Conservation (phyloP, 2,113 vertebrate species). For the Lichenostomus cassidix region DNA sequence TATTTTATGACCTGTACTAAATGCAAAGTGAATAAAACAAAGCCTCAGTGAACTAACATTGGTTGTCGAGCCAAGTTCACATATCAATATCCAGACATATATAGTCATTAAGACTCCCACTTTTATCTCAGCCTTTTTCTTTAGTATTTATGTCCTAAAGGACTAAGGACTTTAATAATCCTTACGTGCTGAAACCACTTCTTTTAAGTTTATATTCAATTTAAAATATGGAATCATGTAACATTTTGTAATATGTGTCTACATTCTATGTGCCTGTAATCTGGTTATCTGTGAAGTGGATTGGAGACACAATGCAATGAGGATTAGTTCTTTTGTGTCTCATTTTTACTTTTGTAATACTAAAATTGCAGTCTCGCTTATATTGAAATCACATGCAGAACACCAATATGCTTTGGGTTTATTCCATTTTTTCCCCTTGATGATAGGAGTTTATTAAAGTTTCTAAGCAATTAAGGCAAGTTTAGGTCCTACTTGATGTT, state of each 20-base stretch:
- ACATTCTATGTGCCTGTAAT: background rate
- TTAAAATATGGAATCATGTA: background rate
- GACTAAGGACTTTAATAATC: background rate
- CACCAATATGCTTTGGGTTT: background rate
- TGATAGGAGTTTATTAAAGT: background rate
- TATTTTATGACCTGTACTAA: background rate
- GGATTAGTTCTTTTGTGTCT: background rate
- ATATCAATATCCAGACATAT: background rate
- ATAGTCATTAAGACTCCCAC: background rate
- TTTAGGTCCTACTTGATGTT: background rate
- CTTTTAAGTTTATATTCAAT: background rate
- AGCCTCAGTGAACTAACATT: background rate
- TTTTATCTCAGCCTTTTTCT: background rate
- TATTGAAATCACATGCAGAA: background rate
- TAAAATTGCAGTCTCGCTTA: background rate
- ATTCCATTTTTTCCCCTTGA: background rate
- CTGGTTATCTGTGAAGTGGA: background rate
- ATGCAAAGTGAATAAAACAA: background rate
- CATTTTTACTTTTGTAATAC: background rate
- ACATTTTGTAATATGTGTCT: background rate
- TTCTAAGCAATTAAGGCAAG: background rate
- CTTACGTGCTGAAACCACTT: background rate
- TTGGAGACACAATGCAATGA: background rate
- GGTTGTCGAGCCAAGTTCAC: background rate
- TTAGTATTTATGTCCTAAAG: background rate